Conservation (phyloP, 1,140 invertebrate genomes). For the Phocides pigmalion region DNA sequence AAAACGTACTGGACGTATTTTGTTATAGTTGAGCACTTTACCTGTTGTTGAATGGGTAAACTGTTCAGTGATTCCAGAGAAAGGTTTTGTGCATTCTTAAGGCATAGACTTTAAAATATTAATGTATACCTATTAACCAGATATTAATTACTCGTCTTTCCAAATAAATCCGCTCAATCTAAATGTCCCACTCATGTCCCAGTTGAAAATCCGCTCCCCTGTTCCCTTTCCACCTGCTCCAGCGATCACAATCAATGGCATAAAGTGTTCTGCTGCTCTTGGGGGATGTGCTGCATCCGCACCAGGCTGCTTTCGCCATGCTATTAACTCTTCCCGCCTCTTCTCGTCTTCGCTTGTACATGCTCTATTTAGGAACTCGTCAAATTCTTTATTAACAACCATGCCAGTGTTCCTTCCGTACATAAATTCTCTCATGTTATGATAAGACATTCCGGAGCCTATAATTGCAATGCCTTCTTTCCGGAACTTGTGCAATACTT, state of each 20-base stretch:
- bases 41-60: no score
- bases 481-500: slow-evolving; percentile 62
- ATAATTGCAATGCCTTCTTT: slow-evolving; percentile 73
- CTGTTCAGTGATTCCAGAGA: no score
- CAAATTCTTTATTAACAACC: slow-evolving; percentile 72
- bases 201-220: slow-evolving; percentile 69
- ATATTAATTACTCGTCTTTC: not conserved
- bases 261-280: slow-evolving; percentile 71
- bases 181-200: slow-evolving; percentile 1
- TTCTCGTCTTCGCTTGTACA: slow-evolving; percentile 61
- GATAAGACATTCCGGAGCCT: slow-evolving; percentile 77
- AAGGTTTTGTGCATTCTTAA: no score
- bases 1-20: no score
- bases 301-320: slow-evolving; percentile 63
- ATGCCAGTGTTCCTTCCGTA: slow-evolving; percentile 35
- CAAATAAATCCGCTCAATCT: slow-evolving; percentile 2
- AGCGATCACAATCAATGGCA: slow-evolving; percentile 73
- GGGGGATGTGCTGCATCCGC: slow-evolving; percentile 68
- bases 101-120: no score
- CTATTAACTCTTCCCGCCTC: slow-evolving; percentile 51
- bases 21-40: no score
- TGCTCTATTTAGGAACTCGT: slow-evolving; percentile 61
- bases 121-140: no score
- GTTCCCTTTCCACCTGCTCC: slow-evolving; percentile 64
- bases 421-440: slow-evolving; percentile 77